These are phyloP conservation scores for Trididemnum nubilum DNA, from an alignment of 23 tunicate species.

Conservation along the genomic window DNA sequence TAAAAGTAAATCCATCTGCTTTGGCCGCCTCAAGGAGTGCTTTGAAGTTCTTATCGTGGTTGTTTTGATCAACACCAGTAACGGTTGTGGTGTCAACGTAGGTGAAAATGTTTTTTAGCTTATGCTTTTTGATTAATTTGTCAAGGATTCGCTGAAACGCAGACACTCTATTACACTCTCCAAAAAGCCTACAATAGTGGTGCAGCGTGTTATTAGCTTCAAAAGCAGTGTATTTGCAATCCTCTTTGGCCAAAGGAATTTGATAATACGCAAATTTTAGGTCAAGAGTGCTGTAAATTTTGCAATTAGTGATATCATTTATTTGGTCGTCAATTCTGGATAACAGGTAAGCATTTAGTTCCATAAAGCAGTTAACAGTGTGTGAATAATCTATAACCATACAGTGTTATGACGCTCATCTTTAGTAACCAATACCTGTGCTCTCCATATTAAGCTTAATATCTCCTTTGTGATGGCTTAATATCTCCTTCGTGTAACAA, in stretches of 20 bases:
- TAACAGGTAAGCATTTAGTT: neutral
- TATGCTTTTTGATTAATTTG: neutral
- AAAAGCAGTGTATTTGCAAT: neutral
- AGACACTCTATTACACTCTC: neutral
- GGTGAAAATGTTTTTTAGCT: neutral
- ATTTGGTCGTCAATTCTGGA: neutral
- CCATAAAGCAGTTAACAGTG: neutral
- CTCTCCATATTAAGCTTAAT: neutral
- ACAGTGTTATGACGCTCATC: neutral
- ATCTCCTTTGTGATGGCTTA: neutral
- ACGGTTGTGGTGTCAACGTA: neutral
- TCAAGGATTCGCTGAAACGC: neutral
- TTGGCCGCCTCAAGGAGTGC: too few relatives aligned
- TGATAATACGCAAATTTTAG: conserved; percentile 11
- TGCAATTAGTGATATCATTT: neutral
- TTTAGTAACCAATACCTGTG: conserved; percentile 4
- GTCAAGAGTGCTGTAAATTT: neutral
- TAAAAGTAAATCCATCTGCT: too few relatives aligned
- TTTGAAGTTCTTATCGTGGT: too few relatives aligned
- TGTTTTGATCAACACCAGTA: too few relatives aligned
- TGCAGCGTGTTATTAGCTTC: neutral
- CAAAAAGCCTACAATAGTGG: conserved; percentile 2
- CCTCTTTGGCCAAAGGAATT: neutral
- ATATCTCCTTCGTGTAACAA: neutral
- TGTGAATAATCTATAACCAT: conserved; percentile 3